phyloP scores from a whole-genome alignment of 2,888 invertebrate species.

The Brenthis hecate region DNA sequence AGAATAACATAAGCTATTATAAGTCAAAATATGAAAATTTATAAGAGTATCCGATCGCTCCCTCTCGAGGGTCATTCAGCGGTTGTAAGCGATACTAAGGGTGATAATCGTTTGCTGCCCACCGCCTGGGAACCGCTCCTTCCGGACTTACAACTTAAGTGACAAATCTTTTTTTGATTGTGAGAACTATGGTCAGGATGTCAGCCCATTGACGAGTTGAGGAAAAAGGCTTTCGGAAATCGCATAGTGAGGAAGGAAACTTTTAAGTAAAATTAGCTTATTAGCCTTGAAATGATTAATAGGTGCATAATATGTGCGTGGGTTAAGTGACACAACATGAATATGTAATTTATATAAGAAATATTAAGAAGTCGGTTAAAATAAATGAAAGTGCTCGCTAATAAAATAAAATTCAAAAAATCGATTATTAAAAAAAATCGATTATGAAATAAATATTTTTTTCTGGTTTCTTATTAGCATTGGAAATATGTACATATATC shows the following conservation, averaged over 20 bases:
- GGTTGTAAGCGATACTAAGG: slow-evolving; percentile 63
- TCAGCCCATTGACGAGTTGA: slow-evolving; percentile 49
- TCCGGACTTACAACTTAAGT: slow-evolving; percentile 64
- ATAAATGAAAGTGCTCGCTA: too few relatives aligned
- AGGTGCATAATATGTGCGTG: too few relatives aligned
- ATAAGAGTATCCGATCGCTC: slow-evolving; percentile 49
- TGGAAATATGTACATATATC: not conserved
- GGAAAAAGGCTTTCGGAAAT: slow-evolving; percentile 44
- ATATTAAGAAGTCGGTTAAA: too few relatives aligned
- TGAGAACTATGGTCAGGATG: slow-evolving; percentile 66
- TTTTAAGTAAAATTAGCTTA: not conserved
- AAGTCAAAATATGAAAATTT: not conserved
- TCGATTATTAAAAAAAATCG: not conserved
- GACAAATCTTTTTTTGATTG: slow-evolving; percentile 82
- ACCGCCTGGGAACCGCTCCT: slow-evolving; percentile 67
- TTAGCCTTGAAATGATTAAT: not conserved
- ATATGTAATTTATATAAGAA: too few relatives aligned
- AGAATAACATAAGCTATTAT: too few relatives aligned
- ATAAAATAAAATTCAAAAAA: too few relatives aligned
- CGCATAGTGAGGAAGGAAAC: slow-evolving; percentile 23
- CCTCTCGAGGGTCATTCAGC: slow-evolving; percentile 63
- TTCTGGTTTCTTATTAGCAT: not conserved
- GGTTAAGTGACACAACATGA: too few relatives aligned
- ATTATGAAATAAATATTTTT: not conserved
- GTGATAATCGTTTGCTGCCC: slow-evolving; percentile 68